phyloP scores from a whole-genome alignment of 2,113 vertebrate genomes.

The Gorsachius goisagi region DNA sequence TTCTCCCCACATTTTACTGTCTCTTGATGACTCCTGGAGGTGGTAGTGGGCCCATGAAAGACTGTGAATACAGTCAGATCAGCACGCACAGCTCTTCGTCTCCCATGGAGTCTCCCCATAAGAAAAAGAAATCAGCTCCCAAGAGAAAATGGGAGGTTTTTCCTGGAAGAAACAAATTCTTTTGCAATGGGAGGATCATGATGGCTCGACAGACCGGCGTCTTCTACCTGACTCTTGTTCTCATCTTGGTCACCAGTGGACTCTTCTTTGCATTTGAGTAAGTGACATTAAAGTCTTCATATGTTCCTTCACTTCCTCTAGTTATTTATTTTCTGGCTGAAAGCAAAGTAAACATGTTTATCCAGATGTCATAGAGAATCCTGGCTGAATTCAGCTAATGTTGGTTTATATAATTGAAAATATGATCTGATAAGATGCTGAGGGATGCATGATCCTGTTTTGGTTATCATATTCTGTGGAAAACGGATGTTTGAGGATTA shows the following conservation, averaged over 20 bases:
- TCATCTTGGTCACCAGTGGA: slow-evolving; percentile 96
- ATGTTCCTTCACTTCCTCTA: not conserved
- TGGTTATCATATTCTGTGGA: not conserved
- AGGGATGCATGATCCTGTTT: not conserved
- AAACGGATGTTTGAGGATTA: not conserved
- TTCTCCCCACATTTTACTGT: slow-evolving; percentile 64
- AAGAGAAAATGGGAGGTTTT: slow-evolving; percentile 97
- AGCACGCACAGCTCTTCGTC: slow-evolving; percentile 92
- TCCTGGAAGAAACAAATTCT: slow-evolving; percentile 96
- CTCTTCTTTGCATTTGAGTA: slow-evolving; percentile 99
- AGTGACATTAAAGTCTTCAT: slow-evolving; percentile 69
- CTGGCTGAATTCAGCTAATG: not conserved
- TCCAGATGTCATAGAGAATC: not conserved
- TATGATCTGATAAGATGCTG: not conserved
- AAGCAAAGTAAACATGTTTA: not conserved
- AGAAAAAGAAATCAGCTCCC: slow-evolving; percentile 82
- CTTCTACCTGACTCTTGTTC: slow-evolving; percentile 95
- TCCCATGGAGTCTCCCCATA: slow-evolving; percentile 95
- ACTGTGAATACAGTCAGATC: slow-evolving; percentile 98
- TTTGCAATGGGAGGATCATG: slow-evolving; percentile 97
- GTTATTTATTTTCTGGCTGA: not conserved
- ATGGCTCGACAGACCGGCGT: slow-evolving; percentile 98
- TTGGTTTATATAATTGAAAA: not conserved
- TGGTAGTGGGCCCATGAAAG: slow-evolving; percentile 93
- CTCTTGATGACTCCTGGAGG: slow-evolving; percentile 89